These are phyloP conservation scores for Protonemura montana DNA, from an alignment of 2,888 invertebrate genomes.

Conservation along the genomic window DNA sequence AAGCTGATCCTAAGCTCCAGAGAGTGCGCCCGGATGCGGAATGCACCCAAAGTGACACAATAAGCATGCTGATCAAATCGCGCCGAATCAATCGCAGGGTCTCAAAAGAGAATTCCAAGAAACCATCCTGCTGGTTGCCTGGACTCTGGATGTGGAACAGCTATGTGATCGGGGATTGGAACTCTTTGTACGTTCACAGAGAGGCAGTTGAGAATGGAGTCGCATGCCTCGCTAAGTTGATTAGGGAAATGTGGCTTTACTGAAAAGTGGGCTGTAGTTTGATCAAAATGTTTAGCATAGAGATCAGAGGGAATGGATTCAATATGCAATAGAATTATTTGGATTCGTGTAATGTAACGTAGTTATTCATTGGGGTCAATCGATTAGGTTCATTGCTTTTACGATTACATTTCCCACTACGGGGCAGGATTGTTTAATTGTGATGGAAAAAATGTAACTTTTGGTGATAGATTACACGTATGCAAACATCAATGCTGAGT, in stretches of 20 bases:
- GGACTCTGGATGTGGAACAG: not conserved
- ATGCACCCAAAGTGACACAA: not conserved
- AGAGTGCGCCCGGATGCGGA: not conserved
- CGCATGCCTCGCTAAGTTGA: not conserved
- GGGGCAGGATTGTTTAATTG: not conserved
- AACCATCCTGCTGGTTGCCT: not conserved
- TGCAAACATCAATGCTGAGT: not conserved
- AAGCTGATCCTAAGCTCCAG: not conserved
- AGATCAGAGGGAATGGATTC: not conserved
- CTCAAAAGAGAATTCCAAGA: conserved; percentile 4
- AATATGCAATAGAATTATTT: conserved; percentile 7
- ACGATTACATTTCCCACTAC: not conserved
- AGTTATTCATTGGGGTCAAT: not conserved
- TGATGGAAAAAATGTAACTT: not conserved
- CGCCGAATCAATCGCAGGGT: not conserved
- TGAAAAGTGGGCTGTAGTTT: conserved; percentile 5
- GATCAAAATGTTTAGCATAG: not conserved
- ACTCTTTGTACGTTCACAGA: not conserved
- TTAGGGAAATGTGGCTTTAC: not conserved
- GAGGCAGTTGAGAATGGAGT: not conserved
- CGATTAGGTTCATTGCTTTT: not conserved
- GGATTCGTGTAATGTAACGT: not conserved
- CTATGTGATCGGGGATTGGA: not conserved
- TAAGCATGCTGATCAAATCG: not conserved
- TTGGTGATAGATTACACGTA: not conserved